These are phyloP conservation scores for Melanotaenia maccullochi DNA, from an alignment of 2,797 vertebrate species.

Conservation along the genomic window DNA sequence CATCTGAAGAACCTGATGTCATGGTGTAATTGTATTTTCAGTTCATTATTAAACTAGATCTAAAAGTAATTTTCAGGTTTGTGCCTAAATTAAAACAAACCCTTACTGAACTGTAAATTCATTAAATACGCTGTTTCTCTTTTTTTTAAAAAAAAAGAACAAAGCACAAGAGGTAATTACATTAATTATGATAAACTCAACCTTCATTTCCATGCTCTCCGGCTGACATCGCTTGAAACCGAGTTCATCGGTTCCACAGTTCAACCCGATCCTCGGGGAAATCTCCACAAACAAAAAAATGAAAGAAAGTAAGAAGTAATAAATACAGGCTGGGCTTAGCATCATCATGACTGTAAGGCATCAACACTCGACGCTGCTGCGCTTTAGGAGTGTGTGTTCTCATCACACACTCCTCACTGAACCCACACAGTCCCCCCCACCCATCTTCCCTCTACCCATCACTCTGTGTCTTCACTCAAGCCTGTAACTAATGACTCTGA, in stretches of 20 bases:
- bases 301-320: conserved; percentile 1
- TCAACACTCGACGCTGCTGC: background rate
- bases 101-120: background rate
- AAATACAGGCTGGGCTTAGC: conserved; percentile 25
- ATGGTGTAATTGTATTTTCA: background rate
- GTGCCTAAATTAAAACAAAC: background rate
- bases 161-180: background rate
- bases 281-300: background rate
- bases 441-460: conserved; percentile 37
- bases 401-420: conserved; percentile 6
- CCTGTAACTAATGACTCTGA: conserved; percentile 68
- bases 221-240: background rate
- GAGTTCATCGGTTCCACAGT: background rate
- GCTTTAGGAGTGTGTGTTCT: conserved; percentile 22
- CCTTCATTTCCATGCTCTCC: background rate
- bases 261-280: background rate
- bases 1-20: background rate
- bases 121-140: background rate
- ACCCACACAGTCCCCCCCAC: background rate
- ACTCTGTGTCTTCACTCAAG: conserved; percentile 64
- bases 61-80: background rate
- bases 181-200: background rate
- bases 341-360: conserved; percentile 38
- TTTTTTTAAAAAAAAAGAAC: background rate
- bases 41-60: background rate